Percentiles rank a stretch among this genome's conserved stretches.
Conservation (phyloP, 2,113 vertebrate species). For the Clarias magur region DNA sequence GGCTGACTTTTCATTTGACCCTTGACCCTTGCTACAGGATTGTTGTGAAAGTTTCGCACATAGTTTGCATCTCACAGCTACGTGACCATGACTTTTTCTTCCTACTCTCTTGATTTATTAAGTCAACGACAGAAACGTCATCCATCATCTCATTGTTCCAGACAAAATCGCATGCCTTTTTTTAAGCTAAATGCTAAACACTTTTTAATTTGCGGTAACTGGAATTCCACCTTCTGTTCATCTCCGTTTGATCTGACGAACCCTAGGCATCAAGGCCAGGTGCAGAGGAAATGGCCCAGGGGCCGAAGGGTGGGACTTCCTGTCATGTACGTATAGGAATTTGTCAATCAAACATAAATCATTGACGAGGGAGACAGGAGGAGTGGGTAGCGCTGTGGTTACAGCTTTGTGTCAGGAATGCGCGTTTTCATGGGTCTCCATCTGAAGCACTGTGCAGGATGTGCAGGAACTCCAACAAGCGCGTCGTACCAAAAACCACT, state of each 20-base stretch:
- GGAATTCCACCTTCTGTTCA: constrained; percentile 6
- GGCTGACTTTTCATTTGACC: too few species aligned
- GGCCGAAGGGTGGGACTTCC: constrained; percentile 51
- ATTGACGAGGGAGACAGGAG: constrained; percentile 13
- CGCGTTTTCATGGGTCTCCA: background rate
- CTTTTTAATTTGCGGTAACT: background rate
- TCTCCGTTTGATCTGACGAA: constrained; percentile 24
- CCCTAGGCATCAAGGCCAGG: constrained; percentile 38
- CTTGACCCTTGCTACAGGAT: background rate
- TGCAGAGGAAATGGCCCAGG: constrained; percentile 45
- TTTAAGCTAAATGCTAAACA: background rate
- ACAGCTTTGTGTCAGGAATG: constrained; percentile 37
- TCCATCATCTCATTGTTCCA: background rate
- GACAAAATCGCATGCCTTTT: background rate
- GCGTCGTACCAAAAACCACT: background rate
- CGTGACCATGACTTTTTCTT: background rate
- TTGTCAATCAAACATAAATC: constrained; percentile 54
- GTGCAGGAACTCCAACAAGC: background rate
- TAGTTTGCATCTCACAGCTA: background rate
- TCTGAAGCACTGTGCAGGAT: background rate
- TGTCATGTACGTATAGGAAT: constrained; percentile 31
- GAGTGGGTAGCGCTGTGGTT: background rate
- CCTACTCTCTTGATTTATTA: background rate
- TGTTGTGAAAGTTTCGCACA: background rate
- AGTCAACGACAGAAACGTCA: background rate